These are phyloP conservation scores for Chrysotoxum bicinctum DNA, from an alignment of 2,888 invertebrate species.

Conservation along the genomic window DNA sequence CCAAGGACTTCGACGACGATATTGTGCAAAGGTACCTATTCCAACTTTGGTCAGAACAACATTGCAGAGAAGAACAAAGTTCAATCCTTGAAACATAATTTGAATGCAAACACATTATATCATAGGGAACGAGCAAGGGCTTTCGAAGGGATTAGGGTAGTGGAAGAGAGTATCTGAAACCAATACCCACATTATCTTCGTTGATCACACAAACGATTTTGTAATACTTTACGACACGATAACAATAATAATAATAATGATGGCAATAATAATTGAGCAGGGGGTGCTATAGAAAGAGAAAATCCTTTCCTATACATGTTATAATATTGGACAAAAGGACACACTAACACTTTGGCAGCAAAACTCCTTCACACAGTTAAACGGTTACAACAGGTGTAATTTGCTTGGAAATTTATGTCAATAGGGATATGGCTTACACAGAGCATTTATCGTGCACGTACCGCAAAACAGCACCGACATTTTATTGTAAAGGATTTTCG, in stretches of 20 bases:
- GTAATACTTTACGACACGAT: conserved; percentile 61
- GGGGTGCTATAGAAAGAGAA: neutral
- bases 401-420: conserved; percentile 53
- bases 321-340: conserved; percentile 27
- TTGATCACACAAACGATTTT: conserved; percentile 60
- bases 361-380: neutral
- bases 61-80: neutral
- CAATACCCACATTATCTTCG: conserved; percentile 25
- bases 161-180: neutral
- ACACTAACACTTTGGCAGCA: neutral
- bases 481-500: conserved; percentile 47
- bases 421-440: conserved; percentile 49
- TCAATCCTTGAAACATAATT: conserved; percentile 58
- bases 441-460: conserved; percentile 54
- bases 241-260: conserved; percentile 61
- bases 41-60: conserved; percentile 21
- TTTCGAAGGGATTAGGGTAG: neutral
- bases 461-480: conserved; percentile 39
- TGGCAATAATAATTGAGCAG: conserved; percentile 46
- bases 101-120: conserved; percentile 53
- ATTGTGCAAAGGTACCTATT: neutral
- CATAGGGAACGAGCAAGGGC: neutral
- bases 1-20: neutral
- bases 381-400: conserved; percentile 62
- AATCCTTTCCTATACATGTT: conserved; percentile 3